phyloP scores from a whole-genome alignment of 2,888 invertebrate genomes.

The Orthosia incerta region DNA sequence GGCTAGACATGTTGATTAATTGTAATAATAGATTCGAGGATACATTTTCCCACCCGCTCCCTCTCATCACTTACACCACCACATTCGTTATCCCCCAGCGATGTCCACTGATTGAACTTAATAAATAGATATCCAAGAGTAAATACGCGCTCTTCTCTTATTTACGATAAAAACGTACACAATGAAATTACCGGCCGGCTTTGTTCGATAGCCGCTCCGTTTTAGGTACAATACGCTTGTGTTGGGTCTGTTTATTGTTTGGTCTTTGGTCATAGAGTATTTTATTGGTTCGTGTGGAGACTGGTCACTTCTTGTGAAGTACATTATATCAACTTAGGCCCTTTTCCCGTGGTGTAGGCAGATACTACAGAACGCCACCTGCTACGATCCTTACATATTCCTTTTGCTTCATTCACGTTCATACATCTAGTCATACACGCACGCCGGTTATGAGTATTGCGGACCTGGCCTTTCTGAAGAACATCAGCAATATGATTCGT shows the following conservation, averaged over 20 bases:
- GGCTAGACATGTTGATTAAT: too few relatives aligned
- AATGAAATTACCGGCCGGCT: constrained; percentile 57
- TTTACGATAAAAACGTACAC: constrained; percentile 62
- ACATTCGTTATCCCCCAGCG: constrained; percentile 75
- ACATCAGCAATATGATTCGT: too few relatives aligned
- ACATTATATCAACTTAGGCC: too few relatives aligned
- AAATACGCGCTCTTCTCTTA: constrained; percentile 61
- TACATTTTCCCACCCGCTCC: constrained; percentile 44
- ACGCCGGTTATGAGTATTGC: too few relatives aligned
- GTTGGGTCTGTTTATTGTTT: constrained; percentile 23
- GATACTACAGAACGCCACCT: too few relatives aligned
- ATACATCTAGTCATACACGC: too few relatives aligned
- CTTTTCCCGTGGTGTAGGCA: too few relatives aligned
- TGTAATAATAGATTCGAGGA: too few relatives aligned
- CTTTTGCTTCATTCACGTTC: too few relatives aligned
- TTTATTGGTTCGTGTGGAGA: background rate
- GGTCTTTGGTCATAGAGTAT: constrained; percentile 33
- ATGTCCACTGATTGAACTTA: constrained; percentile 86
- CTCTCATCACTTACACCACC: constrained; percentile 55
- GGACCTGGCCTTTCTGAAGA: too few relatives aligned
- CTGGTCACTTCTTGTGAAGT: background rate
- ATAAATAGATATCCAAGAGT: constrained; percentile 83
- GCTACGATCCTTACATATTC: too few relatives aligned
- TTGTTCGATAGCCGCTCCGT: constrained; percentile 34
- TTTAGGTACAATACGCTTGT: constrained; percentile 32